Conservation (phyloP, 2,797 vertebrate species). For the Argentina silus region DNA sequence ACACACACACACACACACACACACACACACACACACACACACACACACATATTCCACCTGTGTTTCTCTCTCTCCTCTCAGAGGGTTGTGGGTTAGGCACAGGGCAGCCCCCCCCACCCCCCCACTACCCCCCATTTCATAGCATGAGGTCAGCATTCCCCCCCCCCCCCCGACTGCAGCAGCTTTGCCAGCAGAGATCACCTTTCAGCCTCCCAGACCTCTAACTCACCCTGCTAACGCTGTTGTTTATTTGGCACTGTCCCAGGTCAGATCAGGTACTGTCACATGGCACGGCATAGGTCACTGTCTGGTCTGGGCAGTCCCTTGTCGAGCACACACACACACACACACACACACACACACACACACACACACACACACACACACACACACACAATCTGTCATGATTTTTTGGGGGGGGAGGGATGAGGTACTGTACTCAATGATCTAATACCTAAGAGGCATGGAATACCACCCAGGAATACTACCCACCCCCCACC, state of each 20-base stretch:
- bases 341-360: too few species aligned
- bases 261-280: neutral
- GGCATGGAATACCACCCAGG: neutral
- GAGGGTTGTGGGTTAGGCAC: neutral
- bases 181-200: conserved; percentile 16
- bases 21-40: neutral
- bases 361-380: too few species aligned
- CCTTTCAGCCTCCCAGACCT: conserved; percentile 2
- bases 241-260: neutral
- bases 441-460: neutral
- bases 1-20: neutral
- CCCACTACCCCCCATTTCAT: neutral
- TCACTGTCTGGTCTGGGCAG: neutral
- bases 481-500: too few species aligned
- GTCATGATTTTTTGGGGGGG: too few species aligned
- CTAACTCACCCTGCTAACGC: neutral
- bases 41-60: neutral
- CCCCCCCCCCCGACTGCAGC: neutral
- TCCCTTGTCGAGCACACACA: too few species aligned
- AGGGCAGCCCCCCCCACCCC: neutral
- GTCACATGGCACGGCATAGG: neutral
- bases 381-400: neutral
- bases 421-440: neutral
- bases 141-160: neutral
- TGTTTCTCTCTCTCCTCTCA: neutral